Conservation (phyloP, 2,797 vertebrate species). For the Bovichtus diacanthus region DNA sequence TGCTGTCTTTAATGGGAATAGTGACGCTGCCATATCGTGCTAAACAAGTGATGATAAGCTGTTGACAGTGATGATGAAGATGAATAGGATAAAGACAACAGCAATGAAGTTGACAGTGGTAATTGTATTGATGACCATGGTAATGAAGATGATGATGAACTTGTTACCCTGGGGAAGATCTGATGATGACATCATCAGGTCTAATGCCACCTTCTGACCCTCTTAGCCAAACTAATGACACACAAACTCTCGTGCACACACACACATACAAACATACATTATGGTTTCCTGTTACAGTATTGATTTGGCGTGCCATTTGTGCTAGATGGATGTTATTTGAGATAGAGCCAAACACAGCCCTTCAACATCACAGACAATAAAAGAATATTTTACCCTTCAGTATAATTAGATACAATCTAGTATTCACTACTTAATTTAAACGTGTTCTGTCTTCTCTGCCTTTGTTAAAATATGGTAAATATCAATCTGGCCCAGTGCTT, state of each 20-base stretch:
- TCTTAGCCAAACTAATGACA: conserved; percentile 61
- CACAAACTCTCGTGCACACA: conserved; percentile 19
- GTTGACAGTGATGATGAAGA: neutral
- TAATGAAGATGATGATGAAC: conserved; percentile 38
- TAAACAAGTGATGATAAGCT: conserved; percentile 1
- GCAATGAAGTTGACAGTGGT: conserved; percentile 4
- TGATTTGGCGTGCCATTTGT: conserved; percentile 72
- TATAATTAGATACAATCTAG: conserved; percentile 1
- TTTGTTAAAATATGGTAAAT: conserved; percentile 42
- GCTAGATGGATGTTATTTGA: conserved; percentile 75
- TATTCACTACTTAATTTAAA: conserved; percentile 34
- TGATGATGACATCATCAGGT: conserved; percentile 72
- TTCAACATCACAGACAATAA: conserved; percentile 27
- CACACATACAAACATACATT: conserved; percentile 59
- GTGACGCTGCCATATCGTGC: conserved; percentile 8
- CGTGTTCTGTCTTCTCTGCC: conserved; percentile 33
- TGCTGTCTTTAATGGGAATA: neutral
- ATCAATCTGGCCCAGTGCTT: neutral
- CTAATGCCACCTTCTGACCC: conserved; percentile 66
- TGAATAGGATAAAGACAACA: neutral
- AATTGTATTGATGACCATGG: neutral
- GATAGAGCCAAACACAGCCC: conserved; percentile 56
- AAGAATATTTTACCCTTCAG: conserved; percentile 38
- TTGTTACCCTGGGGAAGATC: conserved; percentile 39
- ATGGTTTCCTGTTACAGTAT: conserved; percentile 80